Conservation (phyloP, 2,888 invertebrate species). For the Chymomyza procnemis region DNA sequence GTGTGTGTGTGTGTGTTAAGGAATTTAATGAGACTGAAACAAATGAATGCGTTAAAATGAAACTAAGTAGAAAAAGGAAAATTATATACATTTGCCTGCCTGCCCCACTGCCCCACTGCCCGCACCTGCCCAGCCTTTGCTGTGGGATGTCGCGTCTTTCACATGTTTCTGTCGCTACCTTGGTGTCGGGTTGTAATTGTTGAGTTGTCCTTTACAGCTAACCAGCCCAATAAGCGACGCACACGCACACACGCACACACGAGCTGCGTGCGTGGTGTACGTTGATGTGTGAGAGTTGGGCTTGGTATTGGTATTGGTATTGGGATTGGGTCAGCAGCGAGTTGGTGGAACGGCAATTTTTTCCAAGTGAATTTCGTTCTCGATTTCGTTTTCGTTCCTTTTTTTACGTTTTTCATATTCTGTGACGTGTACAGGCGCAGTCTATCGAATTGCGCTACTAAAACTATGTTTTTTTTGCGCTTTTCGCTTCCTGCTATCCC, state of each 20-base stretch:
- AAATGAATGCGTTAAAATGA: not conserved
- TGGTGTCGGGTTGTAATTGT: constrained; percentile 46
- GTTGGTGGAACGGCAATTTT: constrained; percentile 54
- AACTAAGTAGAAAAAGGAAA: constrained; percentile 13
- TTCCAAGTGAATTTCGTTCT: constrained; percentile 33
- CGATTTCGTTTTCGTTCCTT: constrained; percentile 31
- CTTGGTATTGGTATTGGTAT: constrained; percentile 58
- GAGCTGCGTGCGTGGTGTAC: constrained; percentile 12
- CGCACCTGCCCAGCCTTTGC: not conserved
- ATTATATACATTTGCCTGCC: constrained; percentile 21
- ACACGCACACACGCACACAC: constrained; percentile 19
- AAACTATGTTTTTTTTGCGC: not conserved
- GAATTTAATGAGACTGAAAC: not conserved
- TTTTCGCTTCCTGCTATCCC: no score
- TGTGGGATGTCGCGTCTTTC: constrained; percentile 10
- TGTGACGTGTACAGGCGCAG: constrained; percentile 48
- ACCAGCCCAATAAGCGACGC: constrained; percentile 34
- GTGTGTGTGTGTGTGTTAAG: not conserved
- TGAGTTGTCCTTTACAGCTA: constrained; percentile 41
- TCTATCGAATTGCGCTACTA: not conserved
- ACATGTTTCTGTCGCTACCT: constrained; percentile 24
- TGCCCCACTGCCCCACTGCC: constrained; percentile 11
- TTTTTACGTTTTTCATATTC: constrained; percentile 33
- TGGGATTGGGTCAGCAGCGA: constrained; percentile 68
- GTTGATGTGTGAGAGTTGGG: constrained; percentile 24